phyloP scores from a whole-genome alignment of 2,113 vertebrate genomes.

The Astur gentilis region DNA sequence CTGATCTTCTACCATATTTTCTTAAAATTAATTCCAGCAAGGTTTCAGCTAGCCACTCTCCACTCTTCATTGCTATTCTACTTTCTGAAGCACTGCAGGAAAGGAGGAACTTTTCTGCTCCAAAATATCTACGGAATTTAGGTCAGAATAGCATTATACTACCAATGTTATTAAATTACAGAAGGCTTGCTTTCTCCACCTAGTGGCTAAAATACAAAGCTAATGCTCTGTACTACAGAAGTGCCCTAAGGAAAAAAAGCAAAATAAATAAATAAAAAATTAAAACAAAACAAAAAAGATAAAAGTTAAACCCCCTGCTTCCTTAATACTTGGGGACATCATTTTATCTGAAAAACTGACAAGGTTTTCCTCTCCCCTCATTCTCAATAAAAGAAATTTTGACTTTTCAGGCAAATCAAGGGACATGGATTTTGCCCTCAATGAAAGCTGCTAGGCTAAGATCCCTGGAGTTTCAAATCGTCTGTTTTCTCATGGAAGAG shows the following conservation, averaged over 20 bases:
- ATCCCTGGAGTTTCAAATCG: not conserved
- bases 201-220: constrained; percentile 60
- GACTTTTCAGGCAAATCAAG: not conserved
- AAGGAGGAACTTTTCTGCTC: not conserved
- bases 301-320: not conserved
- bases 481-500: not conserved
- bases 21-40: not conserved
- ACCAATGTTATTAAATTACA: constrained; percentile 20
- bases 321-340: not conserved
- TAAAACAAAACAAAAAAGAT: not conserved
- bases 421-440: not conserved
- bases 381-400: not conserved
- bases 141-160: constrained; percentile 7
- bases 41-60: not conserved
- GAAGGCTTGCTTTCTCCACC: constrained; percentile 76
- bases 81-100: not conserved
- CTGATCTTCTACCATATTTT: not conserved
- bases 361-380: not conserved
- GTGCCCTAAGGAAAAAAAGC: not conserved
- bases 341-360: not conserved
- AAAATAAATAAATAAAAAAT: not conserved
- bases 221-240: not conserved
- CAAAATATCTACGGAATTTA: constrained; percentile 17
- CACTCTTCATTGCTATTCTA: not conserved
- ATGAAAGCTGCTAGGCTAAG: not conserved